These are phyloP conservation scores for Gryllus longicercus DNA, from an alignment of 2,888 invertebrate genomes.

Conservation along the genomic window DNA sequence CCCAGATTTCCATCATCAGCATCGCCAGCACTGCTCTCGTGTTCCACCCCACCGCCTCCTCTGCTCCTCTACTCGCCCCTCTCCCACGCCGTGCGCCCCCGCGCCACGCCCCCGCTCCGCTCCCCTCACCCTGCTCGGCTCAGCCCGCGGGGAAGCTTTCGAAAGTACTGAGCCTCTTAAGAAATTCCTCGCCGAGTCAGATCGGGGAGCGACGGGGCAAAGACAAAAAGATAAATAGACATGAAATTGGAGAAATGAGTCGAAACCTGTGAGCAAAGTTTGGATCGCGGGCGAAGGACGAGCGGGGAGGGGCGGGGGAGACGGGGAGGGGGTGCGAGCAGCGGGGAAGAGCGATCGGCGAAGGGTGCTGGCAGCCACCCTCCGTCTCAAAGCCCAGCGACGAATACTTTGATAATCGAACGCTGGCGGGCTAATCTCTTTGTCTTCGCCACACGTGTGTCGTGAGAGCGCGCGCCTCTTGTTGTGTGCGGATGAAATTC, in stretches of 20 bases:
- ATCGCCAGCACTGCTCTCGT: no score
- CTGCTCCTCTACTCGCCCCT: no score
- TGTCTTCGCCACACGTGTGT: background rate
- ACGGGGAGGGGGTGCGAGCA: background rate
- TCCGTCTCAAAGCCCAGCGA: background rate
- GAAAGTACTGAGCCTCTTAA: conserved; percentile 1
- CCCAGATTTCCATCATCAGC: no score
- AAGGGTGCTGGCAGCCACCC: background rate
- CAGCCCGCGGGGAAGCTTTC: background rate
- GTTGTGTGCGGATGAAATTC: background rate
- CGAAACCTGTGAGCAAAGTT: conserved; percentile 36
- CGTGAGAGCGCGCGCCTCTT: background rate
- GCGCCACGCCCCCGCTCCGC: no score
- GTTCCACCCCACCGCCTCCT: no score
- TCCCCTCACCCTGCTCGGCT: no score
- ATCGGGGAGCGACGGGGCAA: conserved; percentile 19
- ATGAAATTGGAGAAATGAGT: conserved; percentile 38
- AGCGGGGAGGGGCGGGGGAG: background rate
- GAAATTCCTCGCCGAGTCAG: conserved; percentile 4
- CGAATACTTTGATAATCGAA: conserved; percentile 17
- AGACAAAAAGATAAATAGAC: conserved; percentile 37
- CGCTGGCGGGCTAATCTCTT: background rate
- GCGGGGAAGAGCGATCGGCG: background rate
- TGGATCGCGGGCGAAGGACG: conserved; percentile 22
- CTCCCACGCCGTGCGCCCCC: no score